Evolutionary conservation across 1,140 invertebrate genomes (phyloP).

Genomic region (Zophobas morio): DNA sequence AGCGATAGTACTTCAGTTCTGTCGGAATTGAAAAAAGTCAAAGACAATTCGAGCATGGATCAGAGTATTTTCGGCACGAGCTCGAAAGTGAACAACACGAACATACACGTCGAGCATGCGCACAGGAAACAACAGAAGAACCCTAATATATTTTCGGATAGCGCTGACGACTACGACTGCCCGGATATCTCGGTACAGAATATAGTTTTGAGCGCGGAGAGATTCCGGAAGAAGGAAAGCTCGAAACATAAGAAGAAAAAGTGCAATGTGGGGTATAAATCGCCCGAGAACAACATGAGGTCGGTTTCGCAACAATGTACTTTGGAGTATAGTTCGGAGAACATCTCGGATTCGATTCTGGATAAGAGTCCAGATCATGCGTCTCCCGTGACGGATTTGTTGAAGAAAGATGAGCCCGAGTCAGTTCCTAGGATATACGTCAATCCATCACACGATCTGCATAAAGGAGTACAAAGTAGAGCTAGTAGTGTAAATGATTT

Average conservation of each 20-base stretch:
- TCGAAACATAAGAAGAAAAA: constrained; percentile 67
- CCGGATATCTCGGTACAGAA: constrained; percentile 62
- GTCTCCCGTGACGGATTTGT: no score
- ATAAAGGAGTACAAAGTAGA: constrained; percentile 59
- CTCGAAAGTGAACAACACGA: constrained; percentile 84
- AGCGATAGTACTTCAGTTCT: constrained; percentile 72
- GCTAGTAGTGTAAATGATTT: constrained; percentile 69
- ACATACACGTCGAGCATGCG: constrained; percentile 79
- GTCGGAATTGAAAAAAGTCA: constrained; percentile 67
- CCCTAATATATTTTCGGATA: constrained; percentile 76
- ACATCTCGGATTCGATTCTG: constrained; percentile 79
- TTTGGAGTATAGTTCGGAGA: constrained; percentile 82
- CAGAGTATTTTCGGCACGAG: constrained; percentile 77
- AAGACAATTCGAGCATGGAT: constrained; percentile 73
- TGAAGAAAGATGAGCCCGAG: constrained; percentile 58
- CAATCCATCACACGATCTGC: constrained; percentile 59
- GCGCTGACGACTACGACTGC: constrained; percentile 69
- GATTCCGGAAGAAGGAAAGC: constrained; percentile 61
- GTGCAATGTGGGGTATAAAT: constrained; percentile 66
- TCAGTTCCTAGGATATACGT: constrained; percentile 57
- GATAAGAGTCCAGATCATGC: constrained; percentile 66
- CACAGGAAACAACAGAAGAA: constrained; percentile 67
- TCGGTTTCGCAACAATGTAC: constrained; percentile 74
- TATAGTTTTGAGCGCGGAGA: constrained; percentile 64
- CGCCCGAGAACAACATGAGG: constrained; percentile 68